Base-by-base conservation (phyloP, 2,113 vertebrate genomes). In the Microcebus murinus region DNA sequence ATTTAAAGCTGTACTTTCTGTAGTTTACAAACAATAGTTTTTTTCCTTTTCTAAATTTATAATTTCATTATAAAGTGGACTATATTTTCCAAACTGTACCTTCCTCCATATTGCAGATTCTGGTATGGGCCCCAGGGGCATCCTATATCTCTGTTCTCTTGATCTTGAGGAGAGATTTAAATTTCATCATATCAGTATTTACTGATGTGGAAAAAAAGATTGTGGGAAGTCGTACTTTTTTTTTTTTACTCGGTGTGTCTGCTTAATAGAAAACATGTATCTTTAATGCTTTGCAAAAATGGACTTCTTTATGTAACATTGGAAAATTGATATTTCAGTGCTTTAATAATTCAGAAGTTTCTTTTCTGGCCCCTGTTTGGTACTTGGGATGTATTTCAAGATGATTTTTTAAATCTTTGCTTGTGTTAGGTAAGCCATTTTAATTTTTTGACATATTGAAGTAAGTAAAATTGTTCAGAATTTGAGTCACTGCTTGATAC, bases 281-380 rank as follows among this genome's bases (percentile, higher is more conserved):
- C 94, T 39, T 65, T 83, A 89, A 67, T 65, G 48, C 63, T 96
- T 86, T 74, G 36, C 57, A 81, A 25, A 96, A 94, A 73, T 90
- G n/a, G 25, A 89, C 68, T 95, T 96, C 48, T 73, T 82, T 65
- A 31, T 73, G 57, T 20, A 93, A n/a, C 57, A 48, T 48, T 91
- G 70, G 86, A 81, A 88, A 96, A 81, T 88, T 95, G 91, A 23
- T 63, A 67, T 45, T 74, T 83, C 50, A 59, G 36, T 87, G 25
- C 67, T 77, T 91, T 96, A 68, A 89, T 96, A 93, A 95, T 90
- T 90, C 18, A 93, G 3, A 96, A 86, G 73, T 55, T 96, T 87
- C 31, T 65, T 80, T 96, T 73, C 76, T 94, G 80, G 65, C 4
- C 73, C 90, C 31, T 81, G 3, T 84, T 82, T 96, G 59, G 61